Evolutionary conservation across 1,140 invertebrate genomes (phyloP), one percentile per base, ranked within the genome.

Genomic region (Drosophila sp.): DNA sequence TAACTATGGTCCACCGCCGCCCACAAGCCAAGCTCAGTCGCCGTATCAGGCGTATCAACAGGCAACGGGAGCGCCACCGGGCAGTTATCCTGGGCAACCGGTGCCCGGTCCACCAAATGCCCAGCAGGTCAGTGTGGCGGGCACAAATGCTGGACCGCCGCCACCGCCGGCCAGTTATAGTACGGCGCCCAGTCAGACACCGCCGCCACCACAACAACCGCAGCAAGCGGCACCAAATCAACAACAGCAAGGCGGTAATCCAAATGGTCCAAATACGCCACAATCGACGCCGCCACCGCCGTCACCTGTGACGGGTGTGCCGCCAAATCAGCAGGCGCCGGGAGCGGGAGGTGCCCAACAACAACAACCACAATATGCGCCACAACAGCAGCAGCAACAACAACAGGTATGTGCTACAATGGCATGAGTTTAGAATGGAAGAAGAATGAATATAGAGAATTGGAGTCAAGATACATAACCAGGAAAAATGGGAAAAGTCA

Each of bases 281-380:
- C 90, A 91, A 66, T 91, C 90, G 41, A 91, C 90, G 50, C 89
- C 89, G 50, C 89, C 89, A 9, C 89, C 90, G 1, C 87, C 89
- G 7, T 57, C 67, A 6, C 45, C 58, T 2, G 58, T 77, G 7
- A 46, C 58, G 36, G 66, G 58, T 14, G 71, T 67, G 59, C 70
- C 84, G 25, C 72, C 51, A 7, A 74, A 51, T 58, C 83, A 73
- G 4, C 79, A 80, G 36, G 29, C 72, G n/a, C 71, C 82, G 6
- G 43, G 62, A 7, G 45, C 71, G 40, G 41, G 51, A 13, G 16
- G 50, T 14, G 57, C 18, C 41, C 70, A 72, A 62, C 61, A 67
- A 32, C 61, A 67, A 32, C 75, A 72, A 50, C 71, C 80, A 63
- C 92, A 84, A 70, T 92, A 80, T 64, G 81, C 67, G 56, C 76